These are phyloP conservation scores for Cryptosula pallasiana DNA, from an alignment of 2,888 invertebrate genomes.

Conservation along the genomic window DNA sequence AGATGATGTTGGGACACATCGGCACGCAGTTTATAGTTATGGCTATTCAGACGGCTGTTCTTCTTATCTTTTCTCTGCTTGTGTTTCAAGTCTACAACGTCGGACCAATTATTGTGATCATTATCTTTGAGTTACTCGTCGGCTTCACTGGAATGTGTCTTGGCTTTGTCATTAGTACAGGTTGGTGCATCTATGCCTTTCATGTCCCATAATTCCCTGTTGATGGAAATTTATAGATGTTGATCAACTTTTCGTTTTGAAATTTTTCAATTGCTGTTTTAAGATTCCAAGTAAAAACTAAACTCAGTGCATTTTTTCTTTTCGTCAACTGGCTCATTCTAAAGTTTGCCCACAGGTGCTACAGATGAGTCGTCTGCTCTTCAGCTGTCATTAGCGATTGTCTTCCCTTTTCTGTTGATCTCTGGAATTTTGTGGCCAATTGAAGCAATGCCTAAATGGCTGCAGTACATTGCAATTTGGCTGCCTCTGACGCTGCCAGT, in stretches of 20 bases:
- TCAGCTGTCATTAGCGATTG: conserved; percentile 84
- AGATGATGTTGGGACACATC: conserved; percentile 88
- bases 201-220: too few species aligned
- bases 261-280: too few species aligned
- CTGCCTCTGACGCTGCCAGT: conserved; percentile 78
- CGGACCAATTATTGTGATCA: conserved; percentile 77
- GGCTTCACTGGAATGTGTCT: conserved; percentile 94
- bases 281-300: too few species aligned
- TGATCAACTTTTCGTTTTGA: too few species aligned
- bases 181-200: too few species aligned
- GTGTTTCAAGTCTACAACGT: conserved; percentile 38
- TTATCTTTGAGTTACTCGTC: conserved; percentile 79
- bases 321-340: too few species aligned
- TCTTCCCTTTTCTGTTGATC: conserved; percentile 85
- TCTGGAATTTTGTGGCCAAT: conserved; percentile 95
- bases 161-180: conserved; percentile 59
- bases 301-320: too few species aligned
- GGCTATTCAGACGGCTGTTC: conserved; percentile 85
- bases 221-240: too few species aligned
- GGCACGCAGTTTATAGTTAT: conserved; percentile 90
- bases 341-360: background rate
- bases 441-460: conserved; percentile 83
- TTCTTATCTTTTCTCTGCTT: conserved; percentile 73
- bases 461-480: conserved; percentile 67
- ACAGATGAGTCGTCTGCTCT: conserved; percentile 55